Conservation (phyloP, 2,113 vertebrate genomes). For the Danio rerio region DNA sequence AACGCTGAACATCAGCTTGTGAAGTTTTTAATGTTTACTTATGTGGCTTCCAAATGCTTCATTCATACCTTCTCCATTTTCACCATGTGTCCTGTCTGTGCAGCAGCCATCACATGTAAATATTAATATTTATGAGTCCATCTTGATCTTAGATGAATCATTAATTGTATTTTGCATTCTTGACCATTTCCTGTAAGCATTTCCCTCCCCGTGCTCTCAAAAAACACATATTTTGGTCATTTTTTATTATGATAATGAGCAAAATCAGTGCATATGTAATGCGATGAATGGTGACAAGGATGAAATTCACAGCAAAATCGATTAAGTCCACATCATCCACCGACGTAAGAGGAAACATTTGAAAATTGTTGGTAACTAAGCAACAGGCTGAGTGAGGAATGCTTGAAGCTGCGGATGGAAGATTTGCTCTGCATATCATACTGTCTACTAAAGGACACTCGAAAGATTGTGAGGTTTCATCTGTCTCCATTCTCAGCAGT, state of each 20-base stretch:
- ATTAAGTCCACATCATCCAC: slow-evolving; percentile 26
- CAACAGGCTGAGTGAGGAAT: slow-evolving; percentile 46
- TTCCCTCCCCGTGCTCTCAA: background rate
- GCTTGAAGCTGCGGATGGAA: slow-evolving; percentile 11
- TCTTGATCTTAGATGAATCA: background rate
- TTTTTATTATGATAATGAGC: slow-evolving; percentile 4
- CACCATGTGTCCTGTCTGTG: slow-evolving; percentile 35
- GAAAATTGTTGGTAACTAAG: slow-evolving; percentile 52
- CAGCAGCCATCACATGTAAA: slow-evolving; percentile 32
- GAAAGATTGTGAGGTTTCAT: background rate
- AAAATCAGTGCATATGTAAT: slow-evolving; percentile 7
- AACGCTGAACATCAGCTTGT: slow-evolving; percentile 64
- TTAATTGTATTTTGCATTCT: background rate
- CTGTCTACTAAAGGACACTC: background rate
- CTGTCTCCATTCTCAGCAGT: too few species aligned
- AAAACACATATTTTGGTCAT: background rate
- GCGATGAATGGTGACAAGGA: slow-evolving; percentile 14
- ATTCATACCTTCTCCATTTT: slow-evolving; percentile 56
- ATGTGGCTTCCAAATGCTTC: slow-evolving; percentile 55
- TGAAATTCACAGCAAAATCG: slow-evolving; percentile 24
- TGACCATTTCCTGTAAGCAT: background rate
- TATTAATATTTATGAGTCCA: slow-evolving; percentile 43
- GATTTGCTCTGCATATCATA: slow-evolving; percentile 13
- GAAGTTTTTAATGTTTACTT: slow-evolving; percentile 52
- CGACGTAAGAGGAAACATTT: slow-evolving; percentile 40